Base-by-base conservation (phyloP, 30 jellyfish, hydroid and myxozoan species). In the Nemopilema nomurai region DNA sequence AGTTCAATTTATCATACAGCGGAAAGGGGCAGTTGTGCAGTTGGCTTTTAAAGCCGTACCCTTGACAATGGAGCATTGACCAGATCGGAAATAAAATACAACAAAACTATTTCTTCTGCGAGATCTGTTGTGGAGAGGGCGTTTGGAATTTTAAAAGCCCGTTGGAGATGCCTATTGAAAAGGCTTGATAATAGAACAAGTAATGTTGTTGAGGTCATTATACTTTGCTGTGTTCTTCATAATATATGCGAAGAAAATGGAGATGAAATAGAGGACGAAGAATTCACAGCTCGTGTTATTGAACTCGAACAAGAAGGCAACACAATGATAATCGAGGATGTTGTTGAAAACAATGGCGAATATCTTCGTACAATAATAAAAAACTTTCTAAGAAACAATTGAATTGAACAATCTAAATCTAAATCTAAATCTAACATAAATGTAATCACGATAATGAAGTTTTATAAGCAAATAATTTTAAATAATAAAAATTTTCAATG, bases 81-180 rank as follows among this genome's bases (percentile, higher is more conserved):
- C 26, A 83, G 79, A 63, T 70, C 92, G 1, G 53, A 83, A 49
- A 83, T 27, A 51, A 29, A 70, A 64, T 83, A 16, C 49, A 83
- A 83, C 92, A 83, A 51, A 51, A 51, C 86, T 71, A 51, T 71
- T 21, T 85, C 82, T 3, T 70, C 87, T 33, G 93, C 89, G 65
- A 62, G 88, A 26, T 63, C 80, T 62, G 87, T 76, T 51, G 83
- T 85, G 68, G 93, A 83, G 67, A 70, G 86, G 32, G 92, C 89
- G 32, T 88, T 88, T 80, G 88, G 96, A 22, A 18, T 75, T 32
- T 85, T 75, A 67, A 74, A 74, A 74, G 76, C 89, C 26, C 70
- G 88, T n/a, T 84, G 76, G 76, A 52, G 81, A 51, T 68, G 81
- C 49, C 86, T 78, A 1, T 52, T 87, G 27, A 87, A 87, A 33